A percentile compares a stretch with the other conserved stretches of the same genome.
phyloP scores from a whole-genome alignment of 2,888 invertebrate species.

The Acanthosoma haemorrhoidale region DNA sequence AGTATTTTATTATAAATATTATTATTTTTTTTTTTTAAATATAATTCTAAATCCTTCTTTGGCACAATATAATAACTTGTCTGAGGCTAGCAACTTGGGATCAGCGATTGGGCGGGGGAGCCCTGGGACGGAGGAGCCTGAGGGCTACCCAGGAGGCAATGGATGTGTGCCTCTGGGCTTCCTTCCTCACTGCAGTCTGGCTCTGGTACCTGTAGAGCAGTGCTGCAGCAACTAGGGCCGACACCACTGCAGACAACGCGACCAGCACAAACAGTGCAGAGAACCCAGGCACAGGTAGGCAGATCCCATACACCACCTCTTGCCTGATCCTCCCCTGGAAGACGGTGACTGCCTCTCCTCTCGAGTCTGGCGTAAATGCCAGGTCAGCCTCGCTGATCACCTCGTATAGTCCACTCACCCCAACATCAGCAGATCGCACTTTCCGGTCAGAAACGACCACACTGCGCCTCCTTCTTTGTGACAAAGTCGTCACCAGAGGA shows the following conservation, averaged over 20 bases:
- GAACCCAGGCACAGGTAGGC: constrained; percentile 83
- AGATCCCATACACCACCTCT: constrained; percentile 84
- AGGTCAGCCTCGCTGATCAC: constrained; percentile 88
- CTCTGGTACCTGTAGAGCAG: constrained; percentile 61
- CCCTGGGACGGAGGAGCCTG: constrained; percentile 53
- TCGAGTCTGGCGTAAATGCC: constrained; percentile 77
- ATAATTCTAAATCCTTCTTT: constrained; percentile 40
- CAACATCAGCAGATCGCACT: constrained; percentile 77
- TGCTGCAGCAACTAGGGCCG: constrained; percentile 79
- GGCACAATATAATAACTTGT: constrained; percentile 41
- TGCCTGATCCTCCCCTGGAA: constrained; percentile 82
- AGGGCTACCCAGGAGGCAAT: constrained; percentile 71
- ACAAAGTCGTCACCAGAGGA: constrained; percentile 46
- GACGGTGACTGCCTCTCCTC: constrained; percentile 76
- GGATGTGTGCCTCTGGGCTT: constrained; percentile 14
- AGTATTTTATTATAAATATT: constrained; percentile 15
- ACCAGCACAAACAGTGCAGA: constrained; percentile 82
- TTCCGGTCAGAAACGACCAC: constrained; percentile 64
- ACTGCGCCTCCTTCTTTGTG: constrained; percentile 57
- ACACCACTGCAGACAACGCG: constrained; percentile 79
- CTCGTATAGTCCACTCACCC: constrained; percentile 83
- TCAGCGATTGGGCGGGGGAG: constrained; percentile 40
- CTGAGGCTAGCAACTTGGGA: constrained; percentile 33
- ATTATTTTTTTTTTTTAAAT: constrained; percentile 7
- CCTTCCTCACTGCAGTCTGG: constrained; percentile 16